phyloP scores from a whole-genome alignment of 92 coral and sea anemone genomes.

The Epizoanthus scotinus region DNA sequence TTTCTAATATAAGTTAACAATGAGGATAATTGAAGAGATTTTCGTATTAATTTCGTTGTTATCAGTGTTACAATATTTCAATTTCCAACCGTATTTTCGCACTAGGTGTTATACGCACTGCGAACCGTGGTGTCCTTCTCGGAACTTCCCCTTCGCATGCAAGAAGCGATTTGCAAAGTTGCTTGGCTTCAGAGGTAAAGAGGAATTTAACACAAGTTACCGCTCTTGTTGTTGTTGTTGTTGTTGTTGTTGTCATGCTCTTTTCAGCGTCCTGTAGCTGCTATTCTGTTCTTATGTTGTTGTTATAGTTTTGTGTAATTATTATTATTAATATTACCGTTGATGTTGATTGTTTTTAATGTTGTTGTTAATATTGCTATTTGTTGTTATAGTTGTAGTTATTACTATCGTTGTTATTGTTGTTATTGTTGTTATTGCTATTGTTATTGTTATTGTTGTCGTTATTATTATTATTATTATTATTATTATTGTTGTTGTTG shows the following conservation, averaged over 20 bases:
- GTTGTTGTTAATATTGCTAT: not conserved
- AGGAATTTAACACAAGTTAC: too few relatives aligned
- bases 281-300: not conserved
- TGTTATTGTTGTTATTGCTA: not conserved
- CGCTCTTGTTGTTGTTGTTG: not conserved
- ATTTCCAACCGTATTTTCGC: not conserved
- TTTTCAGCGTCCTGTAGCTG: not conserved
- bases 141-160: slow-evolving; percentile 94
- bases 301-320: not conserved
- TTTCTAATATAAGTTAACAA: too few relatives aligned
- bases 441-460: not conserved
- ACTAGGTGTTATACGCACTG: slow-evolving; percentile 76
- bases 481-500: not conserved
- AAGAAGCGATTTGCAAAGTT: slow-evolving; percentile 84
- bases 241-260: not conserved
- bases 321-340: not conserved
- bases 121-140: slow-evolving; percentile 86
- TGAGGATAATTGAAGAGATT: too few relatives aligned
- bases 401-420: not conserved
- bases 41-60: too few relatives aligned
- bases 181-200: slow-evolving; percentile 93
- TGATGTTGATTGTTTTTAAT: not conserved
- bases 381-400: too few relatives aligned
- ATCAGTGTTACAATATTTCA: too few relatives aligned
- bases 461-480: not conserved